Evolutionary conservation across 2,113 vertebrate genomes (phyloP), one percentile per base, ranked within the genome.

Genomic region (Nesoenas mayeri): DNA sequence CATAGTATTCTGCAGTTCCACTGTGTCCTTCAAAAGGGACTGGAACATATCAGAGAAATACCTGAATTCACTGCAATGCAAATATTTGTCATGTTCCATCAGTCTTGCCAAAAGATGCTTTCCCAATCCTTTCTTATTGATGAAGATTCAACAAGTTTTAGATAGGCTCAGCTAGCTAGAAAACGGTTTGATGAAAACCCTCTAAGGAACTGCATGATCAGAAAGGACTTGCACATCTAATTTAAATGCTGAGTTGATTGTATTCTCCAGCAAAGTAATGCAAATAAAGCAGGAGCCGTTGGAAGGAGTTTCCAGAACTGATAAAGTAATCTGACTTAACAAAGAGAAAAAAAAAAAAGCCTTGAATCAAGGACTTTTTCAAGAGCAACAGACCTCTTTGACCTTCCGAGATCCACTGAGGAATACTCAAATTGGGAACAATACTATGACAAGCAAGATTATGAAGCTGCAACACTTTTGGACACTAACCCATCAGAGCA

Each of bases 211-310:
- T n/a, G 32, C 48, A 83, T 29, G 80, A 70, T 53, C 17, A 73
- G 56, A 90, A 89, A 21, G 18, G 21, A 36, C 26, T 71, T 91
- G 64, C 29, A 71, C 3, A 3, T 56, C 53, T 79, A 78, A 88
- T 84, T 79, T 84, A 93, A 93, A 81, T 62, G 61, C 34, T 67
- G 31, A 58, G 34, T 81, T 80, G 38, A 75, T 61, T 79, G 53
- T 65, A 53, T 66, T 90, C 74, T 72, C 64, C 50, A 60, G 26
- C 20, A 82, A 93, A 93, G 44, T 56, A 67, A 86, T 1, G 3
- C 48, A 93, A 96, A 88, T 58, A 93, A 84, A 88, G 48, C n/a
- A 88, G 79, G 12, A 88, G 51, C 17, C 42, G 12, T 15, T 64
- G 51, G 67, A 94, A 87, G 28, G 50, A 42, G 18, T 56, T 95